These are phyloP conservation scores for Nansenia antarctica DNA, from an alignment of 2,113 vertebrate genomes.

Conservation along the genomic window DNA sequence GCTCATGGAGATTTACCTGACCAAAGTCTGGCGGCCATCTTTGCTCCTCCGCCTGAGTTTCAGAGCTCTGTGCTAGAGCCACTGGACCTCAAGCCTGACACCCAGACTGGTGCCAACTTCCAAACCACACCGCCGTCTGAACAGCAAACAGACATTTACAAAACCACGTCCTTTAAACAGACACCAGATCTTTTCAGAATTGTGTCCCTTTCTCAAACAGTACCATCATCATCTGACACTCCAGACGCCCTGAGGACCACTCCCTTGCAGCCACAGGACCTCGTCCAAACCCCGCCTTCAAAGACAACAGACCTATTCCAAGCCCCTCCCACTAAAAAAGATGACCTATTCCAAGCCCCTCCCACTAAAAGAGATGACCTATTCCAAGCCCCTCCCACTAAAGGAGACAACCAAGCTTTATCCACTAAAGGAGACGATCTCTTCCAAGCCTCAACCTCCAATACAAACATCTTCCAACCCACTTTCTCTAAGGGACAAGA, in stretches of 20 bases:
- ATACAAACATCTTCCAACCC: too few species aligned
- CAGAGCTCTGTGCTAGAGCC: too few species aligned
- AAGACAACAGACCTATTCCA: constrained; percentile 17
- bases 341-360: background rate
- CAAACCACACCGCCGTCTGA: background rate
- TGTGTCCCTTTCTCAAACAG: background rate
- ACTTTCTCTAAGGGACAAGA: background rate
- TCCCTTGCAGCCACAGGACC: background rate
- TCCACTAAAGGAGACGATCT: constrained; percentile 2
- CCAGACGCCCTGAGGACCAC: background rate
- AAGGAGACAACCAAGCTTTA: too few species aligned
- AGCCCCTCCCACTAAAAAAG: background rate
- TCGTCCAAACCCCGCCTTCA: background rate
- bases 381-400: constrained; percentile 5
- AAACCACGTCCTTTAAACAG: too few species aligned
- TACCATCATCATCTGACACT: background rate
- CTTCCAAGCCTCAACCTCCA: rapidly evolving
- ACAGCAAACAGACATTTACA: too few species aligned
- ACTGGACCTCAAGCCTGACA: background rate
- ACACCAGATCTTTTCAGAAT: background rate
- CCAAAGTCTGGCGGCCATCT: background rate
- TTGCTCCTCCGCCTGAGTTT: constrained; percentile 26
- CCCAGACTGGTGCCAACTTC: background rate
- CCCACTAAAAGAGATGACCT: background rate
- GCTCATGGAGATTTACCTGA: background rate